Conservation (phyloP, 1,140 invertebrate genomes). For the Choristoneura fumiferana region DNA sequence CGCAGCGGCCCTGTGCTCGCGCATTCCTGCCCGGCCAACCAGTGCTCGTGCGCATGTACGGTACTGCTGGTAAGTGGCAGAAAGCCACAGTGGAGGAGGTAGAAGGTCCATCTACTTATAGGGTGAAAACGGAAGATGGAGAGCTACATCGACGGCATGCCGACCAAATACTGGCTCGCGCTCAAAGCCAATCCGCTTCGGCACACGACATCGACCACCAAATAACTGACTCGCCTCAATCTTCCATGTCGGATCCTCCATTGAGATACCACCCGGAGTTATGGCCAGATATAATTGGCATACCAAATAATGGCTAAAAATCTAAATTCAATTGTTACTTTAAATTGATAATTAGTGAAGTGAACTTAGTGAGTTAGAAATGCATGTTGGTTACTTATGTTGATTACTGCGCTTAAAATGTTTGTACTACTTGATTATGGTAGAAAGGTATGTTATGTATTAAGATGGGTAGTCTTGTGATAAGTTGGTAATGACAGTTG, state of each 20-base stretch:
- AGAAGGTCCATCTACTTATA: slow-evolving; percentile 16
- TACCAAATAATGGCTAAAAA: not conserved
- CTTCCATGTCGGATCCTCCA: slow-evolving; percentile 1
- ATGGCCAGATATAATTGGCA: slow-evolving; percentile 18
- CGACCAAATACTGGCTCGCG: slow-evolving; percentile 15
- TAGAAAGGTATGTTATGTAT: slow-evolving; percentile 6
- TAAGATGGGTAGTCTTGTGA: too few relatives aligned
- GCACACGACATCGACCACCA: not conserved
- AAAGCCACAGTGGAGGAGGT: slow-evolving; percentile 57
- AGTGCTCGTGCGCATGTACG: slow-evolving; percentile 7
- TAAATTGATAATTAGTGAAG: not conserved
- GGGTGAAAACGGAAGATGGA: slow-evolving; percentile 25
- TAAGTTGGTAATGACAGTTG: too few relatives aligned
- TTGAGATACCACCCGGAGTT: slow-evolving; percentile 19
- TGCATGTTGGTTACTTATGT: too few relatives aligned
- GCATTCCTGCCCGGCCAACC: not conserved
- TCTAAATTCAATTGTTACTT: too few relatives aligned
- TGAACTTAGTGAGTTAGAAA: too few relatives aligned
- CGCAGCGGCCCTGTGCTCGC: not conserved
- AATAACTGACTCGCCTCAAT: not conserved
- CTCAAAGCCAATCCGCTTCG: not conserved
- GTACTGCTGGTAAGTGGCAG: slow-evolving; percentile 82
- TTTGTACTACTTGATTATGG: slow-evolving; percentile 6
- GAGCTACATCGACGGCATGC: slow-evolving; percentile 22
- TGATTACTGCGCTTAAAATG: too few relatives aligned